A percentile compares a stretch with the other conserved stretches of the same genome.
Conservation (phyloP, 2,113 vertebrate genomes). For the Zootoca vivipara region DNA sequence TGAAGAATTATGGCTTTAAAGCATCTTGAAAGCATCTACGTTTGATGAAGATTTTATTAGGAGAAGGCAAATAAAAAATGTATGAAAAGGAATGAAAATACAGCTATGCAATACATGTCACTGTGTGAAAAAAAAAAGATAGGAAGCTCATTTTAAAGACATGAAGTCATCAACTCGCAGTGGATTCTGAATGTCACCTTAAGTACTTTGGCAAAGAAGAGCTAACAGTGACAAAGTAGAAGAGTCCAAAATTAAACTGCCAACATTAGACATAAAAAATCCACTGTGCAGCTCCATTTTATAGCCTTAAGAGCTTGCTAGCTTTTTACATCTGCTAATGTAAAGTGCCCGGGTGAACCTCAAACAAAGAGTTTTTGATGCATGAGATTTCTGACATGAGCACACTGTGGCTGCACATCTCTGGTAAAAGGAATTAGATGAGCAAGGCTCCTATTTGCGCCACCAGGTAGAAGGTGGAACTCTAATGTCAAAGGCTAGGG, state of each 20-base stretch:
- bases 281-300: neutral
- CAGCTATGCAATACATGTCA: neutral
- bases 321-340: neutral
- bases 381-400: neutral
- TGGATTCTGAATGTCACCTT: slow-evolving; percentile 2
- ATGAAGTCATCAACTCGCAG: neutral
- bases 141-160: neutral
- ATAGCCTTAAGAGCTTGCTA: neutral
- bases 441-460: slow-evolving; percentile 20
- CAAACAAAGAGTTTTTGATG: neutral
- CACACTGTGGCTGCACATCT: slow-evolving; percentile 15
- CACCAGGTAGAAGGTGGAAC: slow-evolving; percentile 39
- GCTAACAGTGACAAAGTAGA: neutral
- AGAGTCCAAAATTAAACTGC: slow-evolving; percentile 30
- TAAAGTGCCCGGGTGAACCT: neutral
- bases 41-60: neutral
- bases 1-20: neutral
- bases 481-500: slow-evolving; percentile 29
- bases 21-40: slow-evolving; percentile 4
- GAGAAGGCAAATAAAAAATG: neutral
- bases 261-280: neutral
- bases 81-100: slow-evolving; percentile 21
- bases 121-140: neutral
- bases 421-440: slow-evolving; percentile 47
- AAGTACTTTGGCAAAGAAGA: neutral